Percentiles rank a stretch among this genome's conserved stretches.
Evolutionary conservation across 2,113 vertebrate species (phyloP).

Genomic region (Gymnobelideus leadbeateri): DNA sequence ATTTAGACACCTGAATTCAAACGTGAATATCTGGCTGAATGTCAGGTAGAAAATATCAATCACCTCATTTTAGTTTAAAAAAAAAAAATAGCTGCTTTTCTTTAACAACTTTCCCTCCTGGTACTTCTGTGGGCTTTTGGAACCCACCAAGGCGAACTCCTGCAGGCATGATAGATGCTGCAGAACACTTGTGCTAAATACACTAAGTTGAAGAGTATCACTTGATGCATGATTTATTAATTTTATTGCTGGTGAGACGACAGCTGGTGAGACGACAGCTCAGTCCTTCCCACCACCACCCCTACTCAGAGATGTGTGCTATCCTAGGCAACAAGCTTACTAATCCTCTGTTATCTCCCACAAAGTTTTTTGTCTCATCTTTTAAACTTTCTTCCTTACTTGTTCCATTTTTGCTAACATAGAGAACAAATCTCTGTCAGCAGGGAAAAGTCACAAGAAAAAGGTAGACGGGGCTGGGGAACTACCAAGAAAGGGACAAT

Average conservation of each 20-base stretch:
- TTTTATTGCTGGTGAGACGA: neutral
- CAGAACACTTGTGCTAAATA: neutral
- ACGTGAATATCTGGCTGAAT: neutral
- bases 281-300: neutral
- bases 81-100: neutral
- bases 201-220: neutral
- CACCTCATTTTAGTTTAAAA: neutral
- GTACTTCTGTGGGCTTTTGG: neutral
- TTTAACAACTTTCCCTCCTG: neutral
- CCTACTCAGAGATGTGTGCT: neutral
- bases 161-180: neutral
- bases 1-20: neutral
- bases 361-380: neutral
- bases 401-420: neutral
- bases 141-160: neutral
- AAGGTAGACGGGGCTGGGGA: neutral
- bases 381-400: neutral
- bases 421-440: neutral
- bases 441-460: neutral
- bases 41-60: neutral
- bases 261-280: neutral
- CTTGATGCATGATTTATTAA: neutral
- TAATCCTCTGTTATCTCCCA: neutral
- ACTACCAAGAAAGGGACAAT: neutral
- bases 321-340: neutral